Percentiles rank a stretch among this genome's conserved stretches.
Evolutionary conservation across 2,113 vertebrate genomes (phyloP).

Genomic region (Caloenas nicobarica): DNA sequence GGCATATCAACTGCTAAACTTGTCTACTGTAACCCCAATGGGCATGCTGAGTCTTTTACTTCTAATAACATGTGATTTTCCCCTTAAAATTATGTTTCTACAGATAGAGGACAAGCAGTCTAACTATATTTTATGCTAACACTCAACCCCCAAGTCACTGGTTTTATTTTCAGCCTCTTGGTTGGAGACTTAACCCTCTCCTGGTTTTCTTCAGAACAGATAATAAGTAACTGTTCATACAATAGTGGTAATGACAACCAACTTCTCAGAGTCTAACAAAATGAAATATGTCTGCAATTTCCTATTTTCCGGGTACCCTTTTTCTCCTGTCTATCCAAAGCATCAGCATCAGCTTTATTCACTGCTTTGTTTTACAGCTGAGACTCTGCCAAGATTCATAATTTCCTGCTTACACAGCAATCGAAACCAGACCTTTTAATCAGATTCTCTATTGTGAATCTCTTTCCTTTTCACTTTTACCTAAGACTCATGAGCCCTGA

Average conservation of each 20-base stretch:
- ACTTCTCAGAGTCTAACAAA: constrained; percentile 25
- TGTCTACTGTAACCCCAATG: background rate
- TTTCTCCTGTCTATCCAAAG: constrained; percentile 43
- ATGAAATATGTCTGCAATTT: constrained; percentile 63
- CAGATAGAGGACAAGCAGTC: background rate
- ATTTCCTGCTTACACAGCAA: constrained; percentile 63
- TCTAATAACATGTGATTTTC: background rate
- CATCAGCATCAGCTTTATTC: constrained; percentile 54
- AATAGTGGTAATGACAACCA: background rate
- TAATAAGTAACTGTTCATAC: constrained; percentile 18
- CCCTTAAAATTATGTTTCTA: background rate
- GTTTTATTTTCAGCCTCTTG: background rate
- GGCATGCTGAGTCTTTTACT: background rate
- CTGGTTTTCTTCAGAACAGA: background rate
- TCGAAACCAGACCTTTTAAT: constrained; percentile 52
- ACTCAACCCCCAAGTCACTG: background rate
- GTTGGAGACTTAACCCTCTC: background rate
- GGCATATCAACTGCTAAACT: background rate
- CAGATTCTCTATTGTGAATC: constrained; percentile 31
- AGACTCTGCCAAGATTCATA: constrained; percentile 57
- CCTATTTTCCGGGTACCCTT: constrained; percentile 13
- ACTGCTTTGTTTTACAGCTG: constrained; percentile 48
- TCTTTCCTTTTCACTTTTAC: constrained; percentile 31
- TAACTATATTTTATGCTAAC: background rate
- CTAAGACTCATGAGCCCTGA: constrained; percentile 16